Evolutionary conservation across 2,797 vertebrate genomes (phyloP), one percentile per base, ranked within the genome.

Genomic region (Apodemus agrarius): DNA sequence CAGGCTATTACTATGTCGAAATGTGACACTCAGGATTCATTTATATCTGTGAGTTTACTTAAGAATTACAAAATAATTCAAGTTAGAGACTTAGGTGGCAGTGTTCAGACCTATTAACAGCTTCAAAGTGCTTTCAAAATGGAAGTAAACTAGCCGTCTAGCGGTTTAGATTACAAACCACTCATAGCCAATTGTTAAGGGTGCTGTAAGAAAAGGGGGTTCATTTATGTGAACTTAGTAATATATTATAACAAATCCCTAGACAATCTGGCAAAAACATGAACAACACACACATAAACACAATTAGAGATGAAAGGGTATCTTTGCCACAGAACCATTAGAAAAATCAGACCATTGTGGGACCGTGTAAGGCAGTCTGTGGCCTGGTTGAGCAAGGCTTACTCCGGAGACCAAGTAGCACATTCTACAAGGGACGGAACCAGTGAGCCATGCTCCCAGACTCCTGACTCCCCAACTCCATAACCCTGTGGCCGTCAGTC

Each of bases 61-160:
- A 52, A 82, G 43, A 91, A 72, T 52, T 85, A 4, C 2, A 85
- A 85, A 88, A 69, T 65, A 78, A n/a, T 24, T 76, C 54, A 54
- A 54, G 17, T 84, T 76, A 87, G 93, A 84, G 6, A 34, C 76
- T 63, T 88, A 57, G 63, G 52, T 57, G 54, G 12, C 26, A 75
- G 65, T 43, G 24, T 26, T 87, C 34, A 88, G 52, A 74, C 67
- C 26, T 40, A 37, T 75, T 16, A 57, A 22, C 34, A 59, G 26
- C n/a, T 88, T 57, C 65, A 75, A 88, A 29, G 67, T 75, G 34
- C 52, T 94, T 65, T 61, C 85, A 94, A 95, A 96, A 54, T 76
- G 19, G 19, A 82, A 95, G 76, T 49, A 93, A 92, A 92, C 0
- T 19, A 86, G 43, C 11, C 52, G 76, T 19, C 17, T 31, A 54